phyloP scores from a whole-genome alignment of 2,797 vertebrate species.

The Eulemur coronatus region DNA sequence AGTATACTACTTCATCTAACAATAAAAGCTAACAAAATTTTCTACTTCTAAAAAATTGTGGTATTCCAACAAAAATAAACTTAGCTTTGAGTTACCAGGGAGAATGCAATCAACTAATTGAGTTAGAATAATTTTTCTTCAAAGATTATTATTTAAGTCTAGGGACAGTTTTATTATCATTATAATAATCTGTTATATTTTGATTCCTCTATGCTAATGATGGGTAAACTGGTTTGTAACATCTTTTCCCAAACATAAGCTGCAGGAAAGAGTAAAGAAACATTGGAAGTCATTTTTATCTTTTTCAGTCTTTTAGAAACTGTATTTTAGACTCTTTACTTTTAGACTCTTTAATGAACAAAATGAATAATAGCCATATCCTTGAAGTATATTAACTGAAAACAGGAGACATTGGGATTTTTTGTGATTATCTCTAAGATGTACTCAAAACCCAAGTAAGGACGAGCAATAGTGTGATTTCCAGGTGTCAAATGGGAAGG shows the following conservation, averaged over 20 bases:
- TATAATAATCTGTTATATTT: background rate
- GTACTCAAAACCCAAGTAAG: background rate
- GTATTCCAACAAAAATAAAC: slow-evolving; percentile 62
- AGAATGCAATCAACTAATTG: background rate
- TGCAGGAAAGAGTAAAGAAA: background rate
- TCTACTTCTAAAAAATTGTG: slow-evolving; percentile 48
- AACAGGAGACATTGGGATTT: background rate
- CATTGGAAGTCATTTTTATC: background rate
- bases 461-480: background rate
- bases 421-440: background rate
- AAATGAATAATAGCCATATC: background rate
- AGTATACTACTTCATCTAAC: background rate
- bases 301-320: background rate
- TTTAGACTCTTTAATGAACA: background rate
- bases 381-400: background rate
- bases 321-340: slow-evolving; percentile 29
- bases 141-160: slow-evolving; percentile 4
- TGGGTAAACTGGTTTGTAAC: background rate
- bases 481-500: background rate
- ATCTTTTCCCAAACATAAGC: background rate
- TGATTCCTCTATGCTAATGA: background rate
- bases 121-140: slow-evolving; percentile 2
- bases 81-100: background rate
- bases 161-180: background rate
- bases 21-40: slow-evolving; percentile 29